phyloP scores from a whole-genome alignment of 1,140 invertebrate species.

The Phymorhynchus buccinoides region DNA sequence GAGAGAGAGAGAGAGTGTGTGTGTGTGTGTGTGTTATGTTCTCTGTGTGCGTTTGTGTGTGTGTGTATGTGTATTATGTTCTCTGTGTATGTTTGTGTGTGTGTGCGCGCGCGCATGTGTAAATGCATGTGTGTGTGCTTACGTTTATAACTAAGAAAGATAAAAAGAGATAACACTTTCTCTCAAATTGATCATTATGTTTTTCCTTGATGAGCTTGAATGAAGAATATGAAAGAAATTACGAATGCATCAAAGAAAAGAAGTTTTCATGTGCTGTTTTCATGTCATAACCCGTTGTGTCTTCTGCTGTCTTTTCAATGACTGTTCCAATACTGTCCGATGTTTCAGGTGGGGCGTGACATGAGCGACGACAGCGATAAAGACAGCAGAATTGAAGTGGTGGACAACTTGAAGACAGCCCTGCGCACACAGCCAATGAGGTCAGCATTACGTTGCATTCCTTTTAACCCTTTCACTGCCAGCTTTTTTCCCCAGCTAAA shows the following conservation, averaged over 20 bases:
- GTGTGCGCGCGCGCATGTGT: not conserved
- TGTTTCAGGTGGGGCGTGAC: slow-evolving; percentile 75
- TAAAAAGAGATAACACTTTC: not conserved
- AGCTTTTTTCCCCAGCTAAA: too few species aligned
- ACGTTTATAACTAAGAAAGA: not conserved
- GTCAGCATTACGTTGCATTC: slow-evolving; percentile 49
- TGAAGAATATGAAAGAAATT: not conserved
- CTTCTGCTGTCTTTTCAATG: too few species aligned
- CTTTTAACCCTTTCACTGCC: not conserved
- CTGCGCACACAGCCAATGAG: slow-evolving; percentile 93
- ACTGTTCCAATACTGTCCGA: too few species aligned
- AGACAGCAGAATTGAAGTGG: slow-evolving; percentile 81
- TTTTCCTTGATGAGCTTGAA: not conserved
- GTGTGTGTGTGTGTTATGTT: not conserved
- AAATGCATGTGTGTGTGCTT: not conserved
- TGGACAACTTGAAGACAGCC: slow-evolving; percentile 93
- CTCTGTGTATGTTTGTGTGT: not conserved
- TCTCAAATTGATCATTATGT: not conserved
- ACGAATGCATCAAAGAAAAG: too few species aligned
- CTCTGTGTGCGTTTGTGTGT: not conserved
- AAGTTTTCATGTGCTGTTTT: too few species aligned
- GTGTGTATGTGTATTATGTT: not conserved
- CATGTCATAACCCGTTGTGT: too few species aligned
- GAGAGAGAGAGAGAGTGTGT: not conserved
- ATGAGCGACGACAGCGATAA: slow-evolving; percentile 78